Evolutionary conservation across 2,888 invertebrate genomes (phyloP).

Genomic region (Brachyptera putata): DNA sequence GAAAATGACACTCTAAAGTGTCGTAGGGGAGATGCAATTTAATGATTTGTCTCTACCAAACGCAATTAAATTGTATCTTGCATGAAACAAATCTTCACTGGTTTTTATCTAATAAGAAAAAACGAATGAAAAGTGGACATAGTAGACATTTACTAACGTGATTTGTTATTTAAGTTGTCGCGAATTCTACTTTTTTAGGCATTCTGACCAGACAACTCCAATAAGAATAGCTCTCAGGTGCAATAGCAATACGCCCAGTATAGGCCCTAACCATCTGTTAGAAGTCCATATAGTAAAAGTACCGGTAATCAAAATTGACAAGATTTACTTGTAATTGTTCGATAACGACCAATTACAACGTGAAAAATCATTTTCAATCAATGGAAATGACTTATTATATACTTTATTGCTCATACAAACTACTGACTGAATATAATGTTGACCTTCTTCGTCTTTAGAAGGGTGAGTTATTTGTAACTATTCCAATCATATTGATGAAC

Average conservation of each 20-base stretch:
- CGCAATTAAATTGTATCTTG: slow-evolving; percentile 3
- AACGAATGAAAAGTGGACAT: not conserved
- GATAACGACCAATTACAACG: not conserved
- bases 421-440: no score
- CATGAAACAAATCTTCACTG: not conserved
- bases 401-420: no score
- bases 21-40: not conserved
- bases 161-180: not conserved
- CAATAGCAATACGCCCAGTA: no score
- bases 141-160: not conserved
- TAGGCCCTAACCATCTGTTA: not conserved
- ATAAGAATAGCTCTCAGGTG: no score
- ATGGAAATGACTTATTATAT: no score
- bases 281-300: not conserved
- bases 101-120: not conserved
- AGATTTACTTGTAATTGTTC: not conserved
- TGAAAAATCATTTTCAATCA: no score
- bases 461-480: no score
- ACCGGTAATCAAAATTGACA: not conserved
- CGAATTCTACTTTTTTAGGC: no score
- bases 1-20: not conserved
- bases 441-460: no score
- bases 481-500: no score
- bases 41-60: not conserved
- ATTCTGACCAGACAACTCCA: no score